A percentile compares a stretch with the other conserved stretches of the same genome.
These are phyloP conservation scores for Drosophila seguyi DNA, from an alignment of 1,140 invertebrate genomes.

Conservation along the genomic window DNA sequence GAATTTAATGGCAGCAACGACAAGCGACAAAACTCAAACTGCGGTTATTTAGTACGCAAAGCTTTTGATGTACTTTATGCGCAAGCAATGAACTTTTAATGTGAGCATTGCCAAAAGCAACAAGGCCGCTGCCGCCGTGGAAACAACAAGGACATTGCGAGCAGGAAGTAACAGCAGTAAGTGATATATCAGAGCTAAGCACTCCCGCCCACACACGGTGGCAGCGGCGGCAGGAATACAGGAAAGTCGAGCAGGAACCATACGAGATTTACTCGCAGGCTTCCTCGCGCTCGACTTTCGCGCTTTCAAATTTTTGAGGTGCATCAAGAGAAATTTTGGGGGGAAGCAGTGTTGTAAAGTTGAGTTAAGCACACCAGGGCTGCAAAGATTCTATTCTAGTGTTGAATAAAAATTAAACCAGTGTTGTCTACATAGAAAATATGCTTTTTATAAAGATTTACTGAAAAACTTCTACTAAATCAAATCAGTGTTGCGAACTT, in stretches of 20 bases:
- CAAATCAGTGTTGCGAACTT: background rate
- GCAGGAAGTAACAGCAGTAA: constrained; percentile 46
- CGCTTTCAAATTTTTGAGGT: constrained; percentile 13
- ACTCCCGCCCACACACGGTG: constrained; percentile 51
- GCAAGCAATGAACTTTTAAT: constrained; percentile 83
- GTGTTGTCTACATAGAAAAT: background rate
- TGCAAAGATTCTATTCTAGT: background rate
- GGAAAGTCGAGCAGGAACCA: constrained; percentile 9
- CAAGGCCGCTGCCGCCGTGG: constrained; percentile 14
- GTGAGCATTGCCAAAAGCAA: constrained; percentile 70
- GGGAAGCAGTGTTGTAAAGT: background rate
- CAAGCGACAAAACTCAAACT: constrained; percentile 79
- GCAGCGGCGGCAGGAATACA: constrained; percentile 2
- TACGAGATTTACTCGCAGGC: constrained; percentile 29
- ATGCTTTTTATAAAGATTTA: background rate
- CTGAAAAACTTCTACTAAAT: background rate
- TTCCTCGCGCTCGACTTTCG: constrained; percentile 15
- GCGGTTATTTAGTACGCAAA: constrained; percentile 77
- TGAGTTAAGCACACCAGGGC: background rate
- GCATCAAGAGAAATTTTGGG: background rate
- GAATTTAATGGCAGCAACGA: constrained; percentile 80
- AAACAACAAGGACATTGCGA: constrained; percentile 25
- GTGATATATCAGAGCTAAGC: constrained; percentile 80
- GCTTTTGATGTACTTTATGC: constrained; percentile 81
- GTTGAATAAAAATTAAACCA: background rate